Evolutionary conservation across 2,797 vertebrate species (phyloP).

Genomic region (Microhierax caerulescens): DNA sequence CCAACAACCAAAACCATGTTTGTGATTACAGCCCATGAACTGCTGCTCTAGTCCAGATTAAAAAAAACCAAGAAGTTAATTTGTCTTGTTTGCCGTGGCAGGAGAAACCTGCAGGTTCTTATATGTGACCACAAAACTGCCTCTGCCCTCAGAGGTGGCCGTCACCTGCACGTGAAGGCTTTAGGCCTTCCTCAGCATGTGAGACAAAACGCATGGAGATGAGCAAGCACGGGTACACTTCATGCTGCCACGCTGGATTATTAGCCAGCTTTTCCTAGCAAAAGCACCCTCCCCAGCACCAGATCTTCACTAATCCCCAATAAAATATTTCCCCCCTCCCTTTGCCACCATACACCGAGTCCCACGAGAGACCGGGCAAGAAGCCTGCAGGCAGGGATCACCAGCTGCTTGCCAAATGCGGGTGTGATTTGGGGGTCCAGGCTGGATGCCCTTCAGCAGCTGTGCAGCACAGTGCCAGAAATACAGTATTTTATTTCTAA

Average conservation of each 20-base stretch:
- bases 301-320: not conserved
- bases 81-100: not conserved
- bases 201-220: rapidly evolving
- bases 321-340: not conserved
- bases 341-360: rapidly evolving
- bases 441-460: not conserved
- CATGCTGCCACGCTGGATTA: not conserved
- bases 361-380: not conserved
- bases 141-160: not conserved
- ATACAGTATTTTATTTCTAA: not conserved
- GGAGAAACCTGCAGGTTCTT: not conserved
- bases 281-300: not conserved
- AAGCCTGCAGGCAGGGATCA: not conserved
- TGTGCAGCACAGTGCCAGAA: not conserved
- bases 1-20: not conserved
- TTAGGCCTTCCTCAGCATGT: rapidly evolving
- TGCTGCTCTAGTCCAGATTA: not conserved
- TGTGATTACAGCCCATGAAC: not conserved
- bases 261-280: not conserved
- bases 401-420: not conserved
- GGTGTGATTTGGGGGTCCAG: not conserved
- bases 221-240: rapidly evolving
- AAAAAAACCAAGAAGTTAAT: not conserved
- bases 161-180: not conserved
- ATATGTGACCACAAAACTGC: not conserved